A percentile compares a stretch with the other conserved stretches of the same genome.
Conservation (phyloP, 2,113 vertebrate species). For the Lagopus muta region DNA sequence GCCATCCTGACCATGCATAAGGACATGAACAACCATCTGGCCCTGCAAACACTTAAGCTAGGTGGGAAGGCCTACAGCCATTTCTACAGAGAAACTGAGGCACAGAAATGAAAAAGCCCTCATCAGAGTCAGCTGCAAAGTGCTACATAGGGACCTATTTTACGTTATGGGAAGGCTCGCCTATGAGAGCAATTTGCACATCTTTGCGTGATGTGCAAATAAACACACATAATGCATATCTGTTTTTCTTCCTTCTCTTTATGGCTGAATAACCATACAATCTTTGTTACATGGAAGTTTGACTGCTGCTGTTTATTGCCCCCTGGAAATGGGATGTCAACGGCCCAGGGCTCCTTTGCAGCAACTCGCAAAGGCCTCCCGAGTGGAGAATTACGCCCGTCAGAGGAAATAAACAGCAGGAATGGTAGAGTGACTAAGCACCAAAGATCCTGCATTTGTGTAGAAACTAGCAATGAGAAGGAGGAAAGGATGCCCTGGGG, state of each 20-base stretch:
- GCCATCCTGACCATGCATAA: neutral
- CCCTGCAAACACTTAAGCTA: neutral
- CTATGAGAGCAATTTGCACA: neutral
- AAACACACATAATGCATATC: neutral
- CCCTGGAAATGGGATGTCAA: constrained; percentile 18
- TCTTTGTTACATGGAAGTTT: constrained; percentile 45
- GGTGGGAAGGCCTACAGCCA: neutral
- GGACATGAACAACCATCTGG: neutral
- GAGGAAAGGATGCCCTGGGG: constrained; percentile 39
- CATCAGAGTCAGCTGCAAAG: fast-evolving
- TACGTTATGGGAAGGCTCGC: neutral
- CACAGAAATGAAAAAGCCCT: neutral
- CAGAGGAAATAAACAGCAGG: constrained; percentile 52
- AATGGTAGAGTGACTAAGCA: constrained; percentile 55
- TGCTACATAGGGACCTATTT: fast-evolving
- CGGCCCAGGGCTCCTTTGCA: constrained; percentile 6
- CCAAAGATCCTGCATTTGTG: constrained; percentile 47
- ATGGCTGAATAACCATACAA: neutral
- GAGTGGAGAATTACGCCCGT: constrained; percentile 12
- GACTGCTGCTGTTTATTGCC: constrained; percentile 61
- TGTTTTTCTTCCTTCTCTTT: constrained; percentile 42
- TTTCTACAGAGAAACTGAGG: constrained; percentile 4
- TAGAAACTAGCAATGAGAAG: constrained; percentile 42
- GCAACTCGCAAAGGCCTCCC: constrained; percentile 9
- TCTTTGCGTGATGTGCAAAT: constrained; percentile 1